Percentiles rank a stretch among this genome's conserved stretches.
phyloP scores from a whole-genome alignment of 2,797 vertebrate species.

The Salarias fasciatus region DNA sequence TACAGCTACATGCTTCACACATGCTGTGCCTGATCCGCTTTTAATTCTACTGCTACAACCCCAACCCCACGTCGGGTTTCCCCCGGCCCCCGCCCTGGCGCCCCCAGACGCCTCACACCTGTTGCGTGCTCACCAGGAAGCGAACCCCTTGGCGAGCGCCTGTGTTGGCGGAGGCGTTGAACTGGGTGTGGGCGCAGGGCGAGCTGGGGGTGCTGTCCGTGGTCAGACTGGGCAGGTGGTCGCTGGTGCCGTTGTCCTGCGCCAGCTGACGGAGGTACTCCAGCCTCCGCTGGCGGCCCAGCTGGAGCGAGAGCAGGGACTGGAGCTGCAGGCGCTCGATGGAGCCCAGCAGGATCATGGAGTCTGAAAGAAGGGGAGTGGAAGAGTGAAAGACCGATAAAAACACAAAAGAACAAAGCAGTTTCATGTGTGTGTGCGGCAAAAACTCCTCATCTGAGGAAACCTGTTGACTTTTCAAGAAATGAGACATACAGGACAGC shows the following conservation, averaged over 20 bases:
- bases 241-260: slow-evolving; percentile 79
- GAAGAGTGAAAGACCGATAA: background rate
- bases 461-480: too few relatives aligned
- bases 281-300: slow-evolving; percentile 85
- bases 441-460: too few relatives aligned
- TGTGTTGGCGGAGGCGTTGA: slow-evolving; percentile 52
- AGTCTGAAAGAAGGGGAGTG: slow-evolving; percentile 76
- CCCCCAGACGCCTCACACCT: slow-evolving; percentile 74
- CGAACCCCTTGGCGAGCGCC: slow-evolving; percentile 82
- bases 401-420: too few relatives aligned
- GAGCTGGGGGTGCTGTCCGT: slow-evolving; percentile 77
- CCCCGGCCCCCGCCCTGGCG: slow-evolving; percentile 56
- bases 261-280: slow-evolving; percentile 83
- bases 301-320: slow-evolving; percentile 88
- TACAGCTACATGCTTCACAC: slow-evolving; percentile 72
- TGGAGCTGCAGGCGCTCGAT: slow-evolving; percentile 94
- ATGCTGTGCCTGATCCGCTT: slow-evolving; percentile 61
- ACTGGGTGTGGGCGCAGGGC: slow-evolving; percentile 56
- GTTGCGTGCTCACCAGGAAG: slow-evolving; percentile 90
- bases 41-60: slow-evolving; percentile 42
- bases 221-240: slow-evolving; percentile 72
- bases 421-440: too few relatives aligned
- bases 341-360: slow-evolving; percentile 98
- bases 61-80: slow-evolving; percentile 50
- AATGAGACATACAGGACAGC: too few relatives aligned